Percentiles rank a stretch among this genome's conserved stretches.
These are phyloP conservation scores for Phaethon lepturus DNA, from an alignment of 2,113 vertebrate genomes.

Conservation along the genomic window DNA sequence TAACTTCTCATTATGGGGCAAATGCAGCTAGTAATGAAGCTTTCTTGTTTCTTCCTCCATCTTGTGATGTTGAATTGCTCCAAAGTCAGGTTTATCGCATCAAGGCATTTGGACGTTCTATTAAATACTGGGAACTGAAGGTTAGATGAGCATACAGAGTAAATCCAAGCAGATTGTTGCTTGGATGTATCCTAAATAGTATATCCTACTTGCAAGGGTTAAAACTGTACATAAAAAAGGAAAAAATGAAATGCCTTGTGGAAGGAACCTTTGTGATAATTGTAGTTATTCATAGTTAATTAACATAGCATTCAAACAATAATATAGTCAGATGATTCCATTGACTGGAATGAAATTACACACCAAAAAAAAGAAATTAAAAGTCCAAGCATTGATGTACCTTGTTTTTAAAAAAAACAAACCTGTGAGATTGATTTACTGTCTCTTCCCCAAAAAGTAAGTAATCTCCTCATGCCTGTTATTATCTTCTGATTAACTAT, in stretches of 20 bases:
- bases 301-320: constrained; percentile 63
- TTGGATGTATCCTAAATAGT: not conserved
- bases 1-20: not conserved
- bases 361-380: not conserved
- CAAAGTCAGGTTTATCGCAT: not conserved
- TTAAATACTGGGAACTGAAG: not conserved
- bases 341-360: constrained; percentile 62
- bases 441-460: constrained; percentile 64
- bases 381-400: constrained; percentile 25
- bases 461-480: constrained; percentile 68
- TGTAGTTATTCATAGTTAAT: constrained; percentile 66
- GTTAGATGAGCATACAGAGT: not conserved
- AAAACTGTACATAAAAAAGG: not conserved
- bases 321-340: constrained; percentile 57
- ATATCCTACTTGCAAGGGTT: constrained; percentile 21
- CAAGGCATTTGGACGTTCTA: not conserved
- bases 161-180: not conserved
- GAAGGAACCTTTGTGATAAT: constrained; percentile 52
- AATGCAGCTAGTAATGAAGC: not conserved
- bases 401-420: not conserved
- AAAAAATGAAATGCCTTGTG: not conserved
- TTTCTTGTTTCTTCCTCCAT: not conserved
- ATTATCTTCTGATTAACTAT: constrained; percentile 76
- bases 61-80: not conserved
- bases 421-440: constrained; percentile 59